Base-by-base conservation (phyloP, 2,888 invertebrate species). In the Pristionchus mayeri region DNA sequence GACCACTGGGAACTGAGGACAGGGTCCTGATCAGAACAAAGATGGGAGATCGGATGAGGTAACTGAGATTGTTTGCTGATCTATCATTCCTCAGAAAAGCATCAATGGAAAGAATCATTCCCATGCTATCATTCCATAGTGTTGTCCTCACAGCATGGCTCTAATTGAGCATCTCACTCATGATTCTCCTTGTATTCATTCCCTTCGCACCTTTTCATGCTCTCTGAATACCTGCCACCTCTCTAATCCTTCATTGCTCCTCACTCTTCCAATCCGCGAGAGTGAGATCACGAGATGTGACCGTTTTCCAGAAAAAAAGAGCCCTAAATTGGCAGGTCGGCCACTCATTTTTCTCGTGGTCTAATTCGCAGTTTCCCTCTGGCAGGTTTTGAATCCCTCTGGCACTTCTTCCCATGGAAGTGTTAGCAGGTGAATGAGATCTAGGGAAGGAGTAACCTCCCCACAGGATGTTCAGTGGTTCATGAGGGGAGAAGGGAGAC, bases 291-390 rank as follows among this genome's bases (percentile, higher is more conserved):
- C 60, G 60, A 63, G 34, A n/a, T 27, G 57, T 11, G 30, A 71
- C 37, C 40, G 24, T 44, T 44, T 71, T 71, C 71, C 40, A 40
- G 37, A 44, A 44, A 71, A 67, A 71, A 71, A 40, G 18, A 40
- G n/a, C n/a, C n/a, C 9, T 21, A 44, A 71, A 71, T 71, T 40
- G 71, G n/a, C 40, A 40, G 71, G 37, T 71, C 18, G 40, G 9
- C 40, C 3, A n/a, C 71, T 40, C 37, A 40, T 44, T 40, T 71
- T 16, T 71, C 71, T n/a, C 24, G 40, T 34, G 63, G 18, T 30
- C 34, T 63, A 63, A 63, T n/a, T n/a, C n/a, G 63, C 18, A 34
- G 63, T 27, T 63, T 71, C 34, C 71, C 37, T 24, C 71, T 71
- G 67, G 37, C 37, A 18, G 40, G 37, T 40, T 21, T 54, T 63